Evolutionary conservation across 2,797 vertebrate genomes (phyloP).

Genomic region (Oreochromis grahami): DNA sequence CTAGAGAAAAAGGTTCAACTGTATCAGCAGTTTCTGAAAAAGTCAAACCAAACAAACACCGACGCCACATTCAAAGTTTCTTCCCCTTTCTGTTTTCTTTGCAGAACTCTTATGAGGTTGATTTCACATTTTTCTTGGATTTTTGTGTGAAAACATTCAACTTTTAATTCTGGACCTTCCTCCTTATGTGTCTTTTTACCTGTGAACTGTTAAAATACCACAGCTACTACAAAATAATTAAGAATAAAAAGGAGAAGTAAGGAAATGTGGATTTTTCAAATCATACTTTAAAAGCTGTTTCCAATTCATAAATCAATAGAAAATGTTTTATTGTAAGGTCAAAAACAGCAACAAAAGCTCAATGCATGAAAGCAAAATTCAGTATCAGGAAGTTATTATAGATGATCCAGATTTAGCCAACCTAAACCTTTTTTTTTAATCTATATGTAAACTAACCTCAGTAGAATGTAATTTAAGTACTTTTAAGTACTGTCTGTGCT

Average conservation of each 20-base stretch:
- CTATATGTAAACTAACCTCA: not conserved
- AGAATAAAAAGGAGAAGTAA: not conserved
- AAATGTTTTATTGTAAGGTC: not conserved
- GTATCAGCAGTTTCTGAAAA: not conserved
- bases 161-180: not conserved
- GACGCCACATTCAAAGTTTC: not conserved
- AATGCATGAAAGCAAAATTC: not conserved
- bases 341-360: not conserved
- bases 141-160: not conserved
- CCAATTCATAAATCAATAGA: not conserved
- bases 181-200: not conserved
- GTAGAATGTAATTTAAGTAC: not conserved
- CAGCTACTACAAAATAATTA: not conserved
- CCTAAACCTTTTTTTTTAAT: conserved; percentile 19
- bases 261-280: not conserved
- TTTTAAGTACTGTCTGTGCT: not conserved
- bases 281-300: not conserved
- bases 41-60: not conserved
- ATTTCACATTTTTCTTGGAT: not conserved
- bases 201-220: not conserved
- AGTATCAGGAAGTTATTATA: conserved; percentile 2
- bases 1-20: not conserved
- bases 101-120: not conserved
- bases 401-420: not conserved
- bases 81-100: not conserved